Percentiles rank a stretch among this genome's conserved stretches.
Evolutionary conservation across 1,140 invertebrate genomes (phyloP).

Genomic region (Stegodyphus dumicola): DNA sequence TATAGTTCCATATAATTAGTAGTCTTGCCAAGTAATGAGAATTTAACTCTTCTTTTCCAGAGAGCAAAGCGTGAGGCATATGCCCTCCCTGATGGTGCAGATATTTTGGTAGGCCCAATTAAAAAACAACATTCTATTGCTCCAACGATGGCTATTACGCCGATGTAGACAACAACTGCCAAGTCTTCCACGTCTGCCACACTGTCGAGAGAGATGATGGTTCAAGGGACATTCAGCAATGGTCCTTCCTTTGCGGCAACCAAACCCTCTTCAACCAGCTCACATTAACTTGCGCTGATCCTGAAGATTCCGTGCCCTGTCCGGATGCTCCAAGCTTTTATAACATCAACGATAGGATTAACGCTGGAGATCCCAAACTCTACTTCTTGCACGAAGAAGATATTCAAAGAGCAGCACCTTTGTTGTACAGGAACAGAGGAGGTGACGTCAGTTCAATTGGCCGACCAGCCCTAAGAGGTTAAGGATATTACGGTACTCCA

Average conservation of each 20-base stretch:
- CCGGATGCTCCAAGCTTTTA: slow-evolving; percentile 65
- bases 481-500: too few species aligned
- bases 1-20: not conserved
- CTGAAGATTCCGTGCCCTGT: slow-evolving; percentile 65
- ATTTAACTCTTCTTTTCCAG: slow-evolving; percentile 10
- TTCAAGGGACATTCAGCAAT: slow-evolving; percentile 66
- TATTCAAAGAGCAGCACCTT: slow-evolving; percentile 45
- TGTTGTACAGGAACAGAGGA: slow-evolving; percentile 32
- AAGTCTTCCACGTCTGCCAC: slow-evolving; percentile 68
- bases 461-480: too few species aligned
- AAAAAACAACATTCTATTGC: slow-evolving; percentile 65
- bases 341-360: slow-evolving; percentile 63
- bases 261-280: slow-evolving; percentile 90
- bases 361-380: slow-evolving; percentile 47
- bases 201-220: slow-evolving; percentile 77
- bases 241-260: slow-evolving; percentile 87
- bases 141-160: slow-evolving; percentile 67
- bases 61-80: slow-evolving; percentile 59
- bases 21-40: not conserved
- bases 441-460: not conserved
- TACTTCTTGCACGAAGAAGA: slow-evolving; percentile 61
- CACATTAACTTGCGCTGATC: slow-evolving; percentile 66
- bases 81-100: slow-evolving; percentile 63
- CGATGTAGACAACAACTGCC: slow-evolving; percentile 67
- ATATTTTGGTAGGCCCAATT: slow-evolving; percentile 63